Conservation (phyloP, 2,888 invertebrate genomes). For the Drosophila neonasuta region DNA sequence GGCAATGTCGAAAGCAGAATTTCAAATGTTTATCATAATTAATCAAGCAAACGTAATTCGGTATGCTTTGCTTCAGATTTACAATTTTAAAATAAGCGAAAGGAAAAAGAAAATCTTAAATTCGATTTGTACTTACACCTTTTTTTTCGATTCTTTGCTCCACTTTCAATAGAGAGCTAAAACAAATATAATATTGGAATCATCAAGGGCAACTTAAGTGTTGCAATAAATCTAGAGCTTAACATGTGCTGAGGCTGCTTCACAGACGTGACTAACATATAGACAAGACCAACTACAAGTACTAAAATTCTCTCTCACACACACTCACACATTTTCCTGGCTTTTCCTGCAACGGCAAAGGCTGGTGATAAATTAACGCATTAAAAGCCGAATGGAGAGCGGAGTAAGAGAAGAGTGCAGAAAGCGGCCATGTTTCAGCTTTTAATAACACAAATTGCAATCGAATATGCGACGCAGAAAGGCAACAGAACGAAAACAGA, state of each 20-base stretch:
- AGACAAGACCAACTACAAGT: conserved; percentile 26
- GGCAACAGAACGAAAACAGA: conserved; percentile 50
- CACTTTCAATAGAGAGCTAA: conserved; percentile 8
- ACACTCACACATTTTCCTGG: conserved; percentile 13
- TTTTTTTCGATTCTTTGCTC: background rate
- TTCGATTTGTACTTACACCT: background rate
- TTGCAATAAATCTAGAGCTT: conserved; percentile 66
- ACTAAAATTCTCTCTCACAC: background rate
- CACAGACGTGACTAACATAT: conserved; percentile 65
- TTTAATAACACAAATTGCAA: conserved; percentile 75
- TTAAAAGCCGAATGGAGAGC: conserved; percentile 46
- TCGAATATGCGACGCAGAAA: conserved; percentile 55
- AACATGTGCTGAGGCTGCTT: conserved; percentile 67
- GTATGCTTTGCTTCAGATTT: background rate
- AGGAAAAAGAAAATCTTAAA: background rate
- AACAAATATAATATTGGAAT: conserved; percentile 25
- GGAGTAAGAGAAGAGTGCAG: background rate
- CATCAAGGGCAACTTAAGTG: conserved; percentile 65
- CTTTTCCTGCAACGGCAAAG: conserved; percentile 11
- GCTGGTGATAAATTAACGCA: conserved; percentile 67
- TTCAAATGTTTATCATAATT: conserved; percentile 43
- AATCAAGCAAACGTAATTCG: conserved; percentile 42
- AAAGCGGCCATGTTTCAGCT: conserved; percentile 51
- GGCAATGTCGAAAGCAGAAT: conserved; percentile 40
- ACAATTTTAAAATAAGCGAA: background rate